Conservation (phyloP, 2,113 vertebrate species). For the Petrocephalus zakoni region DNA sequence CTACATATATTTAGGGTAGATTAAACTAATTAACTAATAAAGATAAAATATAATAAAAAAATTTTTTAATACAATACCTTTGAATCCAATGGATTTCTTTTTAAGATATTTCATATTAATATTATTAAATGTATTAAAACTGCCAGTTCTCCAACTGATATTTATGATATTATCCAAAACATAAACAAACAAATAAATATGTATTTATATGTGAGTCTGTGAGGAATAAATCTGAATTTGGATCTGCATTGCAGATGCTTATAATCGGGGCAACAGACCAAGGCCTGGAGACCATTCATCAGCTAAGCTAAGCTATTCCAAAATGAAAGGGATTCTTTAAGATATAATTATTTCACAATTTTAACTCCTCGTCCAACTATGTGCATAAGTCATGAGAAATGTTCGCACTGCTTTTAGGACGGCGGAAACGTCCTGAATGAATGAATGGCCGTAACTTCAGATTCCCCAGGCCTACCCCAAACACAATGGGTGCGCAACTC, state of each 20-base stretch:
- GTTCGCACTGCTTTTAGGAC: neutral
- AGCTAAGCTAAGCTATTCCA: neutral
- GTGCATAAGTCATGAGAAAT: neutral
- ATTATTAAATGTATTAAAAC: neutral
- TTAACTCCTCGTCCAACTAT: neutral
- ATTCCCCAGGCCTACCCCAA: neutral
- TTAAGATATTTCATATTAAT: neutral
- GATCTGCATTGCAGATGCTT: neutral
- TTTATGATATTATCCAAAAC: neutral
- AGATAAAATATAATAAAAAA: neutral
- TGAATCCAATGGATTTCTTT: neutral
- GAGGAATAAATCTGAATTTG: too few relatives aligned
- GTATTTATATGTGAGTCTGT: neutral
- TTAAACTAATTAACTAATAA: neutral
- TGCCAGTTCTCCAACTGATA: neutral
- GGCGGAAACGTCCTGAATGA: neutral
- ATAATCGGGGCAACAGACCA: neutral
- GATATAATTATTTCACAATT: neutral
- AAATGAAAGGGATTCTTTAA: neutral
- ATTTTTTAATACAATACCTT: neutral
- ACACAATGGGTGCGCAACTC: slow-evolving; percentile 27
- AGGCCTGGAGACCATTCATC: neutral
- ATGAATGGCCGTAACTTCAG: neutral
- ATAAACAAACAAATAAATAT: neutral
- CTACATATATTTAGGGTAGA: neutral